Percentiles rank a stretch among this genome's conserved stretches.
Conservation (phyloP, 2,888 invertebrate species). For the Hypomecis atomaria region DNA sequence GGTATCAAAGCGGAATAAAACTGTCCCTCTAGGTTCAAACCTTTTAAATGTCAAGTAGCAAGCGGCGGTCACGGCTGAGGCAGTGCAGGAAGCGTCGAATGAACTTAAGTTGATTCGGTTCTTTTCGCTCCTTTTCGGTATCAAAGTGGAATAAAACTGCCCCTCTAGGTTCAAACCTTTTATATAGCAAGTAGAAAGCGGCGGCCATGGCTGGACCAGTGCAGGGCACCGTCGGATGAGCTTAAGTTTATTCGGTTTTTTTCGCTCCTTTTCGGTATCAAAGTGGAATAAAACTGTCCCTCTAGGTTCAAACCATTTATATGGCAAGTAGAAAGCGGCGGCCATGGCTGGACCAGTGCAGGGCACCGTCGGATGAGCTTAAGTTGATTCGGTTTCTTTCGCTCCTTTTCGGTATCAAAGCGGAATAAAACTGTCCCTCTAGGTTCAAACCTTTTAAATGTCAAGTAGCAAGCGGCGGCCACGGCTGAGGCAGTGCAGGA, state of each 20-base stretch:
- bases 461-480: no score
- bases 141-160: no score
- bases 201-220: slow-evolving; percentile 1
- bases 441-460: no score
- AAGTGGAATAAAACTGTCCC: no score
- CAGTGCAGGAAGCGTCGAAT: not conserved
- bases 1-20: no score
- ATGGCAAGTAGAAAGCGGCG: slow-evolving; percentile 18
- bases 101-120: not conserved
- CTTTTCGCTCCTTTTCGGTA: not conserved
- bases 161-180: no score
- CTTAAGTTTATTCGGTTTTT: not conserved
- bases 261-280: not conserved
- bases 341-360: slow-evolving; percentile 1
- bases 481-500: no score
- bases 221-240: not conserved
- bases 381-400: not conserved
- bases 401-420: no score
- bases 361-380: not conserved
- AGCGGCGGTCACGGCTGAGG: slow-evolving; percentile 4
- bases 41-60: slow-evolving; percentile 28
- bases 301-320: no score
- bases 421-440: no score
- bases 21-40: no score
- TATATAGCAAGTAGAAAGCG: slow-evolving; percentile 23